These are phyloP conservation scores for Leptonema lineaticorne DNA, from an alignment of 1,140 invertebrate genomes.

Conservation along the genomic window DNA sequence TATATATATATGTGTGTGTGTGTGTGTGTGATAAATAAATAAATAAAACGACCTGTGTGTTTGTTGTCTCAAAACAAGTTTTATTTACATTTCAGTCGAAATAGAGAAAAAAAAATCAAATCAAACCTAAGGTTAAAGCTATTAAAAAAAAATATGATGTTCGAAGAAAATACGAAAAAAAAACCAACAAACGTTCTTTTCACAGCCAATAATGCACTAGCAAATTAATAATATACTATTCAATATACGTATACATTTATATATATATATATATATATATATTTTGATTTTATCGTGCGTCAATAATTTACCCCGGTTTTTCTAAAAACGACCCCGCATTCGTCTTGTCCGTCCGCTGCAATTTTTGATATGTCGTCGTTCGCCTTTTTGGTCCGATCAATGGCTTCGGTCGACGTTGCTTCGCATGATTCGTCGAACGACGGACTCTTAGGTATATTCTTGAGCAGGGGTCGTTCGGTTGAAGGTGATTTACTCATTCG, in stretches of 20 bases:
- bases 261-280: no score
- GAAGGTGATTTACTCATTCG: slow-evolving; percentile 27
- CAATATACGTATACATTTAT: no score
- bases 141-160: background rate
- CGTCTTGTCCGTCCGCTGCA: slow-evolving; percentile 4
- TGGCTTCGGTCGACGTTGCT: background rate
- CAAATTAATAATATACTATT: background rate
- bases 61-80: slow-evolving; percentile 41
- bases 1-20: background rate
- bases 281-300: no score
- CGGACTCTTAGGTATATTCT: slow-evolving; percentile 47
- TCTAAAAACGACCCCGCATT: slow-evolving; percentile 24
- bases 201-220: slow-evolving; percentile 15
- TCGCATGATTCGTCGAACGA: slow-evolving; percentile 47
- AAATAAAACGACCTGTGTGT: slow-evolving; percentile 22
- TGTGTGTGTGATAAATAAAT: background rate
- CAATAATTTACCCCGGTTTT: slow-evolving; percentile 31
- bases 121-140: background rate
- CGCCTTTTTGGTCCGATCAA: background rate
- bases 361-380: background rate
- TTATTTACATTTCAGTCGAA: slow-evolving; percentile 30
- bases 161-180: no score
- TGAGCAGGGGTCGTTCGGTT: slow-evolving; percentile 43
- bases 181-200: slow-evolving; percentile 12
- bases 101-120: background rate